Base-by-base conservation (phyloP, 2,113 vertebrate species). In the Narcine bancroftii region DNA sequence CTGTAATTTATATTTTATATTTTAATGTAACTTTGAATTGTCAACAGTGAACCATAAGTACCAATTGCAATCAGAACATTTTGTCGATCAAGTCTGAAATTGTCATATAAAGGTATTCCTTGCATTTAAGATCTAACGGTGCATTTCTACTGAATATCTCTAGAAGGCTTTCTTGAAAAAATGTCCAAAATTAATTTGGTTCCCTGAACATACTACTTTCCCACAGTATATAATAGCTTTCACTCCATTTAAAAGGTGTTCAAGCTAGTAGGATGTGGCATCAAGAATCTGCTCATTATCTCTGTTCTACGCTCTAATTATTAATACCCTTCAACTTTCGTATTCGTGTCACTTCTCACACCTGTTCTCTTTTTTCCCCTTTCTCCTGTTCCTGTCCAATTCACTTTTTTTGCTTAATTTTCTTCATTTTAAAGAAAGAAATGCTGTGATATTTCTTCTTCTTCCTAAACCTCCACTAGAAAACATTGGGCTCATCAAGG, bases 381-480 rank as follows among this genome's bases (percentile, higher is more conserved):
- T 53, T 91, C 94, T 95, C 95, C 94, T 93, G 92, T 94, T 93
- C 79, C 56, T 89, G 81, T 95, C 95, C 96, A 95, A 95, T 95
- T 89, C 92, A 60, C 19, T 92, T 75, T 92, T 83, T 69, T 73
- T 69, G 96, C 96, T 96, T 95, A 96, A 96, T 96, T 96, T 95
- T 96, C 96, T 96, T 96, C 96, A 91, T 66, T 91, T 91, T 92
- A 95, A 97, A 98, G 98, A 97, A 97, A 98, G 97, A 95, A 96
- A 97, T 95, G 97, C 96, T 96, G 96, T 95, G 94, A 95, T 97
- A 96, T 97, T 96, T 97, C 96, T 97, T 94, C 97, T 97, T 96
- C 97, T 97, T 94, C 97, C 97, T 95, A 97, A 98, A 96, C 96
- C 96, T 96, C 97, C 96, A 93, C 94, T 97, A 97, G 98, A 98